Base-by-base conservation (phyloP, 2,888 invertebrate species). In the Lithosia quadra region DNA sequence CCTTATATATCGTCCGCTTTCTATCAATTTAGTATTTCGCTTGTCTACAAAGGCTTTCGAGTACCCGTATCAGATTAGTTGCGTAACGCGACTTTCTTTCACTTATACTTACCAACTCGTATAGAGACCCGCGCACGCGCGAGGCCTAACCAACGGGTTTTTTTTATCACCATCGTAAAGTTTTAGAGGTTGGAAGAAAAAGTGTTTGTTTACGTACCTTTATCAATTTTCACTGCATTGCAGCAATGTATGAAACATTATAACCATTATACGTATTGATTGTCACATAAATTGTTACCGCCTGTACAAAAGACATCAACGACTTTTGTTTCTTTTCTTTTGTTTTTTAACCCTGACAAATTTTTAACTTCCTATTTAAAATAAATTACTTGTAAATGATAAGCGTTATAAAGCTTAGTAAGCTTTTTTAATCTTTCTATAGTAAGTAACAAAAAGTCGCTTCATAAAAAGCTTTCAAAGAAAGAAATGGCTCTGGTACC, bases 281-380 rank as follows among this genome's bases (percentile, higher is more conserved):
- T 28, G n/a, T 33, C 8, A 7, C 8, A 49, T 43, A 22, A 28
- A 62, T 49, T 53, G 15, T 15, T 63, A 63, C 28, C 56, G 56
- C 65, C 70, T 68, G 21, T 79, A 82, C 75, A 81, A 83, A 86
- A 86, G 85, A 86, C 83, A 82, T 85, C 82, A 86, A 87, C 87
- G 87, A 79, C 75, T 72, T 65, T 64, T 21, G 64, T 57, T 64
- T 65, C 22, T 57, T 22, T 49, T 60, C 39, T n/a, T 28, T 1
- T 13, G 5, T 9, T 63, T 9, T 63, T 34, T 2, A 53, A 24
- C 24, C 1, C 9, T 21, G n/a, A n/a, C 3, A 9, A 39, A 21
- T 36, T 60, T 22, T 55, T 11, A 49, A 49, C n/a, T 24, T 18
- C 22, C 24, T 11, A 33, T 63, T 33, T n/a, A 63, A 62, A 11